Base-by-base conservation (phyloP, 1,140 invertebrate species). In the Atopsyche davidsoni region DNA sequence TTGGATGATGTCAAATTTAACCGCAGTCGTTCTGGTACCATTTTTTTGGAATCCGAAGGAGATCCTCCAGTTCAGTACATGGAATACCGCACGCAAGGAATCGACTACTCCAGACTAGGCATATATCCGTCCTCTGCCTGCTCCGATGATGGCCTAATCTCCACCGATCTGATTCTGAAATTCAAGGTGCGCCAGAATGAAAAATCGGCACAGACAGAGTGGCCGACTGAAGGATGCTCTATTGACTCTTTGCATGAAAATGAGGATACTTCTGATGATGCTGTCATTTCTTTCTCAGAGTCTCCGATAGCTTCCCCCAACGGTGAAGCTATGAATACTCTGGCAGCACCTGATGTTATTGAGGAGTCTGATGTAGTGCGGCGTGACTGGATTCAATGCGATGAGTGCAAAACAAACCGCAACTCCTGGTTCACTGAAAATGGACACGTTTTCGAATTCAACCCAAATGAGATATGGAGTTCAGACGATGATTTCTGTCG, bases 1-100 rank as follows among this genome's bases (percentile, higher is more conserved):
- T 66, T 81, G 59, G 82, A 86, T 60, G 63, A 75, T 31, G 73
- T 76, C 13, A 65, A 72, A 43, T 77, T 71, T 58, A 64, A 57
- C 21, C 69, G 76, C 44, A 75, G 67, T 53, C 65, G 66, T 28
- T 73, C 70, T 43, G 75, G 75, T 40, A 65, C 62, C 44, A 55
- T 74, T 23, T 75, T 68, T 60, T 59, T 75, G 39, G 67, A 67
- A 53, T 62, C 57, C 19, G 62, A 70, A 17, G 58, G 23, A 40
- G 65, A 69, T 41, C 40, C 55, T 16, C 59, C 53, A 2, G 62
- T 64, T 22, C 72, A 70, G 47, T 78, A 76, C 60, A 64, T 73
- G 42, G 76, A 79, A 61, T 78, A 76, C 57, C 69, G 73, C 46
- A 59, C 45, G 24, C 61, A 63, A 40, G 63, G 59, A 44, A 67